Conservation (phyloP, 2,797 vertebrate genomes). For the Coracias cyanogaster region DNA sequence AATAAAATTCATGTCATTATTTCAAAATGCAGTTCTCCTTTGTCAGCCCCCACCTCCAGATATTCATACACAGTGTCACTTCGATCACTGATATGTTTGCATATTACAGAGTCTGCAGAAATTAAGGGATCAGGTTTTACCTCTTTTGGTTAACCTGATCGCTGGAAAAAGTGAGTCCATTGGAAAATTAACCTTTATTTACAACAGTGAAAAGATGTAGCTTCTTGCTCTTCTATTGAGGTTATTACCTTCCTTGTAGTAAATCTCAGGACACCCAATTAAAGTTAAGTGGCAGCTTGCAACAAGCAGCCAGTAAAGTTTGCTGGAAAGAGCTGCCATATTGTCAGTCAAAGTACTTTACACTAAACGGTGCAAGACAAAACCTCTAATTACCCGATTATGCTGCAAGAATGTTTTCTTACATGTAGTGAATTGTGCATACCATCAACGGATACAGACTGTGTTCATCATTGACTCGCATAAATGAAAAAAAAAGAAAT, state of each 20-base stretch:
- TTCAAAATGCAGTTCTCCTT: slow-evolving; percentile 33
- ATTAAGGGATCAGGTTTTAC: background rate
- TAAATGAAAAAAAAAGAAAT: background rate
- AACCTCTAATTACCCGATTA: slow-evolving; percentile 64
- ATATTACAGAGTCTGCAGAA: slow-evolving; percentile 16
- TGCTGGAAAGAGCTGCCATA: slow-evolving; percentile 52
- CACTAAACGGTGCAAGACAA: slow-evolving; percentile 37
- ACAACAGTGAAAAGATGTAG: slow-evolving; percentile 44
- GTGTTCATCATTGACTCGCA: slow-evolving; percentile 6
- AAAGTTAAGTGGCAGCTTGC: slow-evolving; percentile 68
- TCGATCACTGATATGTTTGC: background rate
- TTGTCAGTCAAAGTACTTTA: slow-evolving; percentile 62
- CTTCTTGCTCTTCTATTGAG: slow-evolving; percentile 14
- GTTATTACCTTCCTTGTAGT: slow-evolving; percentile 48
- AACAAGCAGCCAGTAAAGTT: slow-evolving; percentile 72
- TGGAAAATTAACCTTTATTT: slow-evolving; percentile 66
- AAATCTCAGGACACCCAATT: slow-evolving; percentile 76
- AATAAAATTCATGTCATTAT: slow-evolving; percentile 58
- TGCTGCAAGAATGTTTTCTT: slow-evolving; percentile 10
- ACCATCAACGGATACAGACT: background rate
- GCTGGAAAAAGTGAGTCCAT: background rate
- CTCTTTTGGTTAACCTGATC: background rate
- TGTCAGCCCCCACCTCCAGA: background rate
- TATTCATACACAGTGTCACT: background rate
- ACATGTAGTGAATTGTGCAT: slow-evolving; percentile 31